A percentile compares a stretch with the other conserved stretches of the same genome.
phyloP scores from a whole-genome alignment of 2,113 vertebrate genomes.

The Globicephala melas region DNA sequence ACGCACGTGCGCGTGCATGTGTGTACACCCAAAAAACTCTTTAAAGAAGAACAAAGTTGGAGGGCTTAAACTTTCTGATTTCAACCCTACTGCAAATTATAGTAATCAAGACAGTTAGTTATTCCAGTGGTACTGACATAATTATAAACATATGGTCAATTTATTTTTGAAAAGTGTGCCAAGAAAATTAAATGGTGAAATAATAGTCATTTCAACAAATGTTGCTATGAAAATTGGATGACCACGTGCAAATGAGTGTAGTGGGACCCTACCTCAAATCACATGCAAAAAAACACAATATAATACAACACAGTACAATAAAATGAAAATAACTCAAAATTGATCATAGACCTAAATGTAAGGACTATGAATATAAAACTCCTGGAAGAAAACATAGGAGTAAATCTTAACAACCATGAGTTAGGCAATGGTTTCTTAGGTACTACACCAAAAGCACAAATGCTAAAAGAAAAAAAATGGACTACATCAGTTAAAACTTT shows the following conservation, averaged over 20 bases:
- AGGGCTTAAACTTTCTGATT: background rate
- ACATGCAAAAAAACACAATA: background rate
- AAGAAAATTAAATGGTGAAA: constrained; percentile 44
- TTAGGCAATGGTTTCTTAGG: background rate
- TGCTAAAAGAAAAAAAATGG: background rate
- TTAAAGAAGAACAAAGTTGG: background rate
- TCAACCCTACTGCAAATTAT: background rate
- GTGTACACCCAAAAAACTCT: background rate
- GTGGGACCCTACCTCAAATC: background rate
- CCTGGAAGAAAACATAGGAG: background rate
- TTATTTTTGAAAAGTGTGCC: constrained; percentile 38
- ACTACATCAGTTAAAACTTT: background rate
- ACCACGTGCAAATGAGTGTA: background rate
- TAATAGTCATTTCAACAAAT: constrained; percentile 50
- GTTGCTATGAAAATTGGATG: background rate
- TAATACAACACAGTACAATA: background rate
- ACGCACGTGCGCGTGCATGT: background rate
- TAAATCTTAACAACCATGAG: background rate
- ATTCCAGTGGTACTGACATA: background rate
- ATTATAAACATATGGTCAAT: constrained; percentile 30
- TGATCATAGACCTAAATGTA: background rate
- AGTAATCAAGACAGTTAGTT: constrained; percentile 41
- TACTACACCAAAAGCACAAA: background rate
- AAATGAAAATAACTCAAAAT: background rate
- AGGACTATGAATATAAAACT: background rate